Conservation (phyloP, 2,797 vertebrate genomes). For the Poeciliopsis turneri region DNA sequence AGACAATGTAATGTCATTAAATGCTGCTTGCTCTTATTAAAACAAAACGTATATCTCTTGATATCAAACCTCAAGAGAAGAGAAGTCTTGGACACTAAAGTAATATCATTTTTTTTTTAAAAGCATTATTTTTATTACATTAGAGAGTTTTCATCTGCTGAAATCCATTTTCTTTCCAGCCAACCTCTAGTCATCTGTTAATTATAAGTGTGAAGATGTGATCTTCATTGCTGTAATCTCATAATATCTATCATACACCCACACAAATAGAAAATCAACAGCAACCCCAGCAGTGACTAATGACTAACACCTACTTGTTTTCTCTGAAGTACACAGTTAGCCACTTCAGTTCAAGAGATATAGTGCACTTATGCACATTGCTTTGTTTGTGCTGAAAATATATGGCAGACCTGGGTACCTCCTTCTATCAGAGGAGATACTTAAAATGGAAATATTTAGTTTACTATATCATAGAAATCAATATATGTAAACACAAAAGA, state of each 20-base stretch:
- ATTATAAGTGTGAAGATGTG: conserved; percentile 60
- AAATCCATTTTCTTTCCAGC: conserved; percentile 45
- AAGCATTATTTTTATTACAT: conserved; percentile 26
- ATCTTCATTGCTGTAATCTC: conserved; percentile 58
- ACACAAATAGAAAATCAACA: conserved; percentile 66
- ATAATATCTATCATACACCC: conserved; percentile 67
- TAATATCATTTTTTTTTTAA: background rate
- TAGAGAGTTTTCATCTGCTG: conserved; percentile 30
- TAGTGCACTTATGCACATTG: conserved; percentile 53
- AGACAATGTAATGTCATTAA: background rate
- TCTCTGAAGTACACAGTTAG: conserved; percentile 62
- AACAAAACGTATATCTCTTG: background rate
- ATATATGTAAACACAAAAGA: conserved; percentile 23
- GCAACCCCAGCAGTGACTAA: conserved; percentile 71
- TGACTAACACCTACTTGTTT: conserved; percentile 70
- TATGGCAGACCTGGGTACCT: conserved; percentile 18
- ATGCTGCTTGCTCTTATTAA: background rate
- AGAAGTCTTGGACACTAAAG: background rate
- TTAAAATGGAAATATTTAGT: conserved; percentile 21
- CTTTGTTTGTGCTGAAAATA: conserved; percentile 38
- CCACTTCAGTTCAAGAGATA: conserved; percentile 59
- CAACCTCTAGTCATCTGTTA: conserved; percentile 54
- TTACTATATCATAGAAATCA: conserved; percentile 33
- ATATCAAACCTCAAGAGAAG: background rate
- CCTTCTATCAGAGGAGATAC: conserved; percentile 16